Conservation (phyloP, 2,797 vertebrate species). For the Gambelia wislizenii region DNA sequence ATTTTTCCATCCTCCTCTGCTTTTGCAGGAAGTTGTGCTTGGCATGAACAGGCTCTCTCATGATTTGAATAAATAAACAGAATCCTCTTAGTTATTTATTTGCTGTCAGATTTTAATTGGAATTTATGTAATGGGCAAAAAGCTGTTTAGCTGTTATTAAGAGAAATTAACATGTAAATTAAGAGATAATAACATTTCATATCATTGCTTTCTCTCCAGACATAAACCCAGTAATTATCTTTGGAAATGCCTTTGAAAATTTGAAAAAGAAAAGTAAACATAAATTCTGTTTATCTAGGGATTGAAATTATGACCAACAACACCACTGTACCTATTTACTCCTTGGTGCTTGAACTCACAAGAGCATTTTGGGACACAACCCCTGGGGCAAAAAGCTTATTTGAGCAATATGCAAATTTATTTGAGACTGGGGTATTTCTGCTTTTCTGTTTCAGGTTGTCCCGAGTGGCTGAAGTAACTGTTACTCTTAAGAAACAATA, state of each 20-base stretch:
- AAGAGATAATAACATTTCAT: conserved; percentile 50
- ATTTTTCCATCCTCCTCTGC: conserved; percentile 59
- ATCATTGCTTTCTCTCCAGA: conserved; percentile 59
- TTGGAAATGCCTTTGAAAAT: conserved; percentile 66
- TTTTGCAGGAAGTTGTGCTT: conserved; percentile 73
- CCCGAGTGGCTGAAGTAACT: too few relatives aligned
- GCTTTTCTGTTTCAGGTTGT: background rate
- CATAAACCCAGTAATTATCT: conserved; percentile 70
- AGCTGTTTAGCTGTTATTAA: conserved; percentile 66
- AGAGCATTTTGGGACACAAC: background rate
- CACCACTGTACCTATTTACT: background rate
- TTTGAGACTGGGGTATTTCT: background rate
- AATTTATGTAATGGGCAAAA: conserved; percentile 74
- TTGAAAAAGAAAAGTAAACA: conserved; percentile 57
- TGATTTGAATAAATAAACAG: conserved; percentile 74
- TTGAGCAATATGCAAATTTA: background rate
- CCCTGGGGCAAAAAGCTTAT: background rate
- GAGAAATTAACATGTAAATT: conserved; percentile 65
- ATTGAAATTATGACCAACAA: background rate
- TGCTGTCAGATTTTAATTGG: conserved; percentile 73
- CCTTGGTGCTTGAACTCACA: background rate
- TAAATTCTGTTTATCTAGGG: background rate
- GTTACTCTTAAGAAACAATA: too few relatives aligned
- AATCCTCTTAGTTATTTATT: conserved; percentile 72
- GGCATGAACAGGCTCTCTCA: conserved; percentile 60